Percentiles rank a stretch among this genome's conserved stretches.
These are phyloP conservation scores for Sweltsa coloradensis DNA, from an alignment of 1,140 invertebrate genomes.

Conservation along the genomic window DNA sequence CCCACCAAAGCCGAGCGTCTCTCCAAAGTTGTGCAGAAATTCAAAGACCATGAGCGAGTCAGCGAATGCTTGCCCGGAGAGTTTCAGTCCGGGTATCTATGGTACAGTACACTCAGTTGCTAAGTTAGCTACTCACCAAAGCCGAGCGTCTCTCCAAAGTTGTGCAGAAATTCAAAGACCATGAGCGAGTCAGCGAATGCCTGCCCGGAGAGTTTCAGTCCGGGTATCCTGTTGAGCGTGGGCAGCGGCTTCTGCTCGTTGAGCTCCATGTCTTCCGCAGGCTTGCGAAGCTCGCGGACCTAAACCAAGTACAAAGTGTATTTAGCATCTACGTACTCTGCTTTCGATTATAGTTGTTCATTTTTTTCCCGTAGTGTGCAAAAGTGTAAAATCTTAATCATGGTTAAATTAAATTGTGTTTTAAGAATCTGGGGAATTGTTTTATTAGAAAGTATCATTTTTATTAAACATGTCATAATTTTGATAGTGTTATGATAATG, in stretches of 20 bases:
- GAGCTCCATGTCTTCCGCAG: constrained; percentile 73
- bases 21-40: constrained; percentile 90
- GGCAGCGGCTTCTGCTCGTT: constrained; percentile 62
- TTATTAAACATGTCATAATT: too few species aligned
- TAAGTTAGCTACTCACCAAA: constrained; percentile 63
- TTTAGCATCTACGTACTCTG: too few species aligned
- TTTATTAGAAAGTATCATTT: too few species aligned
- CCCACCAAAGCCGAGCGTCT: constrained; percentile 84
- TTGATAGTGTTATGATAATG: too few species aligned
- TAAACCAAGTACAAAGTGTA: too few species aligned
- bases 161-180: constrained; percentile 91
- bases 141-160: constrained; percentile 86
- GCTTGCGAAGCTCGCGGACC: constrained; percentile 80
- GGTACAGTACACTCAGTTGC: too few species aligned
- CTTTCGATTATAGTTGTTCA: too few species aligned
- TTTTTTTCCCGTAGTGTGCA: too few species aligned
- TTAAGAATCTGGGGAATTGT: too few species aligned
- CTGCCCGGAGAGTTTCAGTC: constrained; percentile 67
- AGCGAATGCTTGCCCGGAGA: constrained; percentile 78
- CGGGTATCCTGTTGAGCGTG: constrained; percentile 61
- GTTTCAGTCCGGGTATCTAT: constrained; percentile 68
- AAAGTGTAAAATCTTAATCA: too few species aligned
- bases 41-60: constrained; percentile 89
- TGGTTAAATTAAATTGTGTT: too few species aligned
- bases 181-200: constrained; percentile 86